A percentile compares a stretch with the other conserved stretches of the same genome.
Conservation (phyloP, 2,113 vertebrate species). For the Periophthalmus modestus region DNA sequence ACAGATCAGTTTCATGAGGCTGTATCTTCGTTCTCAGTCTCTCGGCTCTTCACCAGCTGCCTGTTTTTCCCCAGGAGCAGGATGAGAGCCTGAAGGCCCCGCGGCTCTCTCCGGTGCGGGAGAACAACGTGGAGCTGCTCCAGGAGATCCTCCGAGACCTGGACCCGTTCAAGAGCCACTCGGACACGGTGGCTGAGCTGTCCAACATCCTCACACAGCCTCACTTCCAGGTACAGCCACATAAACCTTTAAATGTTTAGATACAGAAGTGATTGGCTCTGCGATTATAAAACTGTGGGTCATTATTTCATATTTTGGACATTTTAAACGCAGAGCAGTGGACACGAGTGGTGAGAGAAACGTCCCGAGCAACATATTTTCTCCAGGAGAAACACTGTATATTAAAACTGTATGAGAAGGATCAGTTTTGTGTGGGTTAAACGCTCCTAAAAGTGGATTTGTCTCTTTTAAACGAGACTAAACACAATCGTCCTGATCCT, state of each 20-base stretch:
- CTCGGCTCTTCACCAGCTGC: neutral
- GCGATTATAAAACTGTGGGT: too few relatives aligned
- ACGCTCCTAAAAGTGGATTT: too few relatives aligned
- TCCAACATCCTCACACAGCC: slow-evolving; percentile 86
- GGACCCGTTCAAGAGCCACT: slow-evolving; percentile 79
- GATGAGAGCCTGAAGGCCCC: slow-evolving; percentile 87
- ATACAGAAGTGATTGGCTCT: neutral
- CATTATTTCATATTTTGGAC: too few relatives aligned
- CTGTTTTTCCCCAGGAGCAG: slow-evolving; percentile 74
- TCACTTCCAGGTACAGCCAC: slow-evolving; percentile 98
- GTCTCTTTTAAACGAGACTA: too few relatives aligned
- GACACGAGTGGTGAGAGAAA: too few relatives aligned
- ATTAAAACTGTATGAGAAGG: too few relatives aligned
- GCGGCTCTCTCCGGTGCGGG: slow-evolving; percentile 86
- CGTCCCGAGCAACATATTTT: too few relatives aligned
- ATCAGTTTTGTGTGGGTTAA: too few relatives aligned
- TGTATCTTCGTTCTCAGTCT: neutral
- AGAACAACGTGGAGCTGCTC: slow-evolving; percentile 91
- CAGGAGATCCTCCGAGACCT: slow-evolving; percentile 93
- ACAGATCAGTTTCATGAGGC: neutral
- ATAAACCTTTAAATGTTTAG: too few relatives aligned
- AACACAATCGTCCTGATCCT: too few relatives aligned
- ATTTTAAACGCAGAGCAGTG: too few relatives aligned
- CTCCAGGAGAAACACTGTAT: too few relatives aligned
- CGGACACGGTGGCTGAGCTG: slow-evolving; percentile 83